These are phyloP conservation scores for Megalopta genalis DNA, from an alignment of 1,140 invertebrate species.

Conservation along the genomic window DNA sequence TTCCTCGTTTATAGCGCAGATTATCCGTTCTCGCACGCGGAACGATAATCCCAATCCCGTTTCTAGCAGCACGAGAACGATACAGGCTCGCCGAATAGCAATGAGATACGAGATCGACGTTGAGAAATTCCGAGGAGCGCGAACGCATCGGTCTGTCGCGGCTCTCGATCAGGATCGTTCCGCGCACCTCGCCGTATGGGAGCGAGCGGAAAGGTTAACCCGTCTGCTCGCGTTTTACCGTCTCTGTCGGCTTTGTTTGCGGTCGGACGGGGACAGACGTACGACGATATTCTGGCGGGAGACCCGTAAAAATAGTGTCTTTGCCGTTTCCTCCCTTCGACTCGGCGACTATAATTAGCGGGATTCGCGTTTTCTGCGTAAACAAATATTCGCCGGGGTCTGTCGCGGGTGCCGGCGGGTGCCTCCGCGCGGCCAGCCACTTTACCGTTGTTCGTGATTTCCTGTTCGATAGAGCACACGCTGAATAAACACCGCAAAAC, in stretches of 20 bases:
- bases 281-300: conserved; percentile 69
- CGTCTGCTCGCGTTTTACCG: not conserved
- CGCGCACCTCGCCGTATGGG: no score
- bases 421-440: not conserved
- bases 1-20: not conserved
- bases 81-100: no score
- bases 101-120: no score
- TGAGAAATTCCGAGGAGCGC: no score
- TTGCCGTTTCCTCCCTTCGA: conserved; percentile 72
- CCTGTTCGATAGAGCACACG: conserved; percentile 38
- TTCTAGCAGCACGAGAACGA: no score
- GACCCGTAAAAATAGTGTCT: conserved; percentile 73
- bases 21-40: not conserved
- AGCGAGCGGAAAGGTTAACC: not conserved
- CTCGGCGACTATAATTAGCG: conserved; percentile 73
- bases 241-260: conserved; percentile 27
- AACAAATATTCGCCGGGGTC: conserved; percentile 61
- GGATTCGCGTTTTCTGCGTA: conserved; percentile 72
- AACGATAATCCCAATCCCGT: not conserved
- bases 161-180: not conserved
- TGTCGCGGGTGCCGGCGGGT: conserved; percentile 42
- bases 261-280: conserved; percentile 64
- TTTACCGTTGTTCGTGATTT: conserved; percentile 37
- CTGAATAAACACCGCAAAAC: conserved; percentile 28
- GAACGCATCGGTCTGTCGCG: no score